Conservation (phyloP, 2,113 vertebrate genomes). For the Calonectris borealis region DNA sequence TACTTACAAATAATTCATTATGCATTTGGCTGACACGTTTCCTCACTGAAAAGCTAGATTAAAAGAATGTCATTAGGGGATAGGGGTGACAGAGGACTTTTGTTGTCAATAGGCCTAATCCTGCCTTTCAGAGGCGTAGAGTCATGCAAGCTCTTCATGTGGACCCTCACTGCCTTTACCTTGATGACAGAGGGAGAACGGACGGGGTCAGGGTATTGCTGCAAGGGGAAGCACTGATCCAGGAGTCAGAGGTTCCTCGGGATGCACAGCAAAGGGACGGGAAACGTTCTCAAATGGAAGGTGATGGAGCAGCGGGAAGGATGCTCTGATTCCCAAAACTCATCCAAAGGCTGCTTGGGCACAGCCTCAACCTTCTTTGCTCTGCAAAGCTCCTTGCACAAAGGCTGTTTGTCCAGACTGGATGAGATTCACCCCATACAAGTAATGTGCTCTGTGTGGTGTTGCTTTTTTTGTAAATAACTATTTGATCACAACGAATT, state of each 20-base stretch:
- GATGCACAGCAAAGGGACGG: background rate
- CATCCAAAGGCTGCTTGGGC: background rate
- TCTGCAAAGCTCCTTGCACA: background rate
- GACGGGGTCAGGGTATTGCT: background rate
- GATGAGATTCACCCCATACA: background rate
- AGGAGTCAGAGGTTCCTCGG: background rate
- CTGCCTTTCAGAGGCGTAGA: background rate
- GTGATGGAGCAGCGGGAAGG: background rate
- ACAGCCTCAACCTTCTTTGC: background rate
- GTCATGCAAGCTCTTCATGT: background rate
- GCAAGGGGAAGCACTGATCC: background rate
- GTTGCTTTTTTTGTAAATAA: background rate
- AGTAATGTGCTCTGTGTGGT: background rate
- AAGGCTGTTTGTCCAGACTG: background rate
- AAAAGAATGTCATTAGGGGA: background rate
- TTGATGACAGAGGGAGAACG: background rate
- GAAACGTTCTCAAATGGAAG: background rate
- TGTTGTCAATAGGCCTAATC: background rate
- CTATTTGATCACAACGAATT: background rate
- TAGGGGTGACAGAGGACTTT: background rate
- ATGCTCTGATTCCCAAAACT: background rate
- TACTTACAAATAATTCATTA: background rate
- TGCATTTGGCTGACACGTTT: background rate
- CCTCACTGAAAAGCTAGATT: background rate
- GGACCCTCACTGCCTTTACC: background rate